phyloP scores from a whole-genome alignment of 2,113 vertebrate genomes.

The Muscicapa adusta region DNA sequence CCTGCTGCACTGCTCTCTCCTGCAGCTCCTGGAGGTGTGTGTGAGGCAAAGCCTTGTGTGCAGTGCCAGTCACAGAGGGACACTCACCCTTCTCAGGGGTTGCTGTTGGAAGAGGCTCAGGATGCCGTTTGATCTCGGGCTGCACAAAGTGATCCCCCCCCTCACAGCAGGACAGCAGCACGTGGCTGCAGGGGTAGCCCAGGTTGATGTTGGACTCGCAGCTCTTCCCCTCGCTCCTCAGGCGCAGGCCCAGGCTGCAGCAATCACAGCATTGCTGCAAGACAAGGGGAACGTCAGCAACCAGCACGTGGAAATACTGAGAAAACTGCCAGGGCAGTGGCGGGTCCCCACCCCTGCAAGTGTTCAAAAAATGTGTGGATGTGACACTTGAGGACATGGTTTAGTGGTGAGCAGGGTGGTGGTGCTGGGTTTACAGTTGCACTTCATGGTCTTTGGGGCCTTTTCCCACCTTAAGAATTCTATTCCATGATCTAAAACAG shows the following conservation, averaged over 20 bases:
- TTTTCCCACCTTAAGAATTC: not conserved
- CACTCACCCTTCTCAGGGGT: conserved; percentile 78
- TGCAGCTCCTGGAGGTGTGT: fast-evolving
- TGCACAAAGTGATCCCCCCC: conserved; percentile 71
- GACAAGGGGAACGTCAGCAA: not conserved
- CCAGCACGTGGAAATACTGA: not conserved
- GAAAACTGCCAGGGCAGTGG: not conserved
- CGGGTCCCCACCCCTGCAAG: not conserved
- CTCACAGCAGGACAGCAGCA: conserved; percentile 90
- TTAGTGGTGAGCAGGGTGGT: not conserved
- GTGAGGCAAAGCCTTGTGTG: not conserved
- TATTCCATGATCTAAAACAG: not conserved
- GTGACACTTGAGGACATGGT: not conserved
- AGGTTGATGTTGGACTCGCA: conserved; percentile 82
- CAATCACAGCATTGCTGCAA: conserved; percentile 89
- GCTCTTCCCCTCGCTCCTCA: conserved; percentile 70
- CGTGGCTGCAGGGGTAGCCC: conserved; percentile 85
- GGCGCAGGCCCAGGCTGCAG: conserved; percentile 82
- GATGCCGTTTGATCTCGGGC: conserved; percentile 71
- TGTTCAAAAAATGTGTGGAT: not conserved
- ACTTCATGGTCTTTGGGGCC: not conserved
- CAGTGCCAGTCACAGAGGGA: fast-evolving
- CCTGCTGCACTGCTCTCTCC: not conserved
- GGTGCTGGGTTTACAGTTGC: not conserved
- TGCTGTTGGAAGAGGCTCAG: conserved; percentile 67